Evolutionary conservation across 2,797 vertebrate genomes (phyloP).

Genomic region (Stomatorhinus walkeri): DNA sequence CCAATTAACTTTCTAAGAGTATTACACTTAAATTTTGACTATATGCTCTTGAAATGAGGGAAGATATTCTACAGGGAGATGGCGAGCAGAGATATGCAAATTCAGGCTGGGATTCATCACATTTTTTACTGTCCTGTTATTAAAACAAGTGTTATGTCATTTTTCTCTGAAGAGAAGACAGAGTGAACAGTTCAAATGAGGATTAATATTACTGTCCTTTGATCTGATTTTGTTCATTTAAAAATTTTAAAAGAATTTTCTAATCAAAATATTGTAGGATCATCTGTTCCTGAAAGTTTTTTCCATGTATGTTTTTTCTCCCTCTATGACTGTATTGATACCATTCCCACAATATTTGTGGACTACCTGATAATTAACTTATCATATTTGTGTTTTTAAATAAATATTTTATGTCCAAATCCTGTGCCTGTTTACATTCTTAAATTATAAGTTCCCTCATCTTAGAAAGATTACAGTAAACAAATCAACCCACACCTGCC

Average conservation of each 20-base stretch:
- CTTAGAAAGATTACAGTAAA: not conserved
- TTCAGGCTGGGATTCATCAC: constrained; percentile 45
- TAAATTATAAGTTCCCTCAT: not conserved
- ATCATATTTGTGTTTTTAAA: constrained; percentile 83
- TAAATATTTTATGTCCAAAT: constrained; percentile 78
- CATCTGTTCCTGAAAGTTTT: constrained; percentile 65
- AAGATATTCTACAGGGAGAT: constrained; percentile 39
- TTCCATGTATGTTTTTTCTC: constrained; percentile 58
- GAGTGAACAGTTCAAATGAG: constrained; percentile 26
- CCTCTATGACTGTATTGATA: constrained; percentile 74
- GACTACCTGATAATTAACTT: constrained; percentile 85
- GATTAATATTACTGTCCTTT: constrained; percentile 28
- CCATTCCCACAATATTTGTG: constrained; percentile 85
- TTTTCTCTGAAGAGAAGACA: constrained; percentile 38
- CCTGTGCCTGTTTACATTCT: constrained; percentile 3
- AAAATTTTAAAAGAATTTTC: constrained; percentile 56
- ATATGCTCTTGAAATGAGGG: constrained; percentile 28
- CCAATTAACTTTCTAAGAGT: constrained; percentile 38
- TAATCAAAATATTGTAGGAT: constrained; percentile 60
- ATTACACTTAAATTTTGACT: constrained; percentile 19
- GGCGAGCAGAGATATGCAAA: constrained; percentile 52
- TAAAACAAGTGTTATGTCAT: constrained; percentile 49
- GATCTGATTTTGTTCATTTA: constrained; percentile 39
- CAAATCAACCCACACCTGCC: not conserved
- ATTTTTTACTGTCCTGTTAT: constrained; percentile 43